phyloP scores from a whole-genome alignment of 2,797 vertebrate genomes.

The Lepus oiostolus region DNA sequence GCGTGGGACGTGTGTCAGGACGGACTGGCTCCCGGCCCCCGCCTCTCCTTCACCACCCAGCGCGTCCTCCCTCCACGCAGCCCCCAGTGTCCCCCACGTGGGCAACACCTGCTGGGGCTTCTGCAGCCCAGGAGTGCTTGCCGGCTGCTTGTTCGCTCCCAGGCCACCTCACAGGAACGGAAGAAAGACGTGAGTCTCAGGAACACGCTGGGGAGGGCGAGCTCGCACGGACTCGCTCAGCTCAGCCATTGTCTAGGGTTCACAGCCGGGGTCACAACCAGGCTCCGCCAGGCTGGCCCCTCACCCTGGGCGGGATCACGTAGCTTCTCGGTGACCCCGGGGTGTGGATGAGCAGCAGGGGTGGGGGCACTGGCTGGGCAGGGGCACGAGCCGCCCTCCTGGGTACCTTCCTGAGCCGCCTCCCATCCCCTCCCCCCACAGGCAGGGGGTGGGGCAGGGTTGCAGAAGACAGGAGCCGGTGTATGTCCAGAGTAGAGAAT shows the following conservation, averaged over 20 bases:
- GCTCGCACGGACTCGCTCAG: too few species aligned
- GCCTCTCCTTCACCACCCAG: too few species aligned
- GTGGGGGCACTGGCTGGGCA: accelerated
- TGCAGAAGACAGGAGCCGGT: background rate
- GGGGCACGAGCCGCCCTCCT: background rate
- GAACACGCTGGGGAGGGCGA: too few species aligned
- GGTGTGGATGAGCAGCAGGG: accelerated
- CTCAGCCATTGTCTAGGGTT: too few species aligned
- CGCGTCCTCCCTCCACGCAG: too few species aligned
- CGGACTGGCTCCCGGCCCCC: background rate
- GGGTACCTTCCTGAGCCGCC: accelerated
- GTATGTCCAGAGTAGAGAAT: background rate
- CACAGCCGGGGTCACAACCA: too few species aligned
- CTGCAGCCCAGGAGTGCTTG: background rate
- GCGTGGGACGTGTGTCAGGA: background rate
- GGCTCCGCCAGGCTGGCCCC: too few species aligned
- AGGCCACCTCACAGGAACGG: background rate
- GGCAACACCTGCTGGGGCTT: accelerated
- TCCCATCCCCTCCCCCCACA: accelerated
- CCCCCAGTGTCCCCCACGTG: too few species aligned
- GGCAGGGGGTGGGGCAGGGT: accelerated
- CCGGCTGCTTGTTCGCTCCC: background rate
- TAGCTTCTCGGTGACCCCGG: accelerated
- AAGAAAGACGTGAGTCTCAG: background rate
- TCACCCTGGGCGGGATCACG: too few species aligned